phyloP scores from a whole-genome alignment of 2,888 invertebrate species.

The Xylota segnis region DNA sequence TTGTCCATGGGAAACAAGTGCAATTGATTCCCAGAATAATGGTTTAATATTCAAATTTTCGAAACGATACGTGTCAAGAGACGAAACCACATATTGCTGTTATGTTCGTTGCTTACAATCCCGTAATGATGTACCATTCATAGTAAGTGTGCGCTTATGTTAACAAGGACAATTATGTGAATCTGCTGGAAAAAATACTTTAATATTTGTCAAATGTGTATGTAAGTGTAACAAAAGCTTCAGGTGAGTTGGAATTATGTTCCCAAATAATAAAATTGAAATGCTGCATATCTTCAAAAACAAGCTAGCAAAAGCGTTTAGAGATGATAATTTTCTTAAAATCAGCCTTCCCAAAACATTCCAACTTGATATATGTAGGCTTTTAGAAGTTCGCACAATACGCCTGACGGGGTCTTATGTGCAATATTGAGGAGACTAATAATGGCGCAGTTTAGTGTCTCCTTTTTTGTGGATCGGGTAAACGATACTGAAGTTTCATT shows the following conservation, averaged over 20 bases:
- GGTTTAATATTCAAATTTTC: slow-evolving; percentile 6
- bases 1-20: neutral
- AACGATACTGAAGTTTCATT: no score
- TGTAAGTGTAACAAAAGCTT: neutral
- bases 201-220: slow-evolving; percentile 4
- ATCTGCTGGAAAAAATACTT: slow-evolving; percentile 17
- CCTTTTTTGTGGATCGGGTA: no score
- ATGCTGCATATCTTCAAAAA: neutral
- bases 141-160: slow-evolving; percentile 15
- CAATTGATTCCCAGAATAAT: neutral
- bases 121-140: slow-evolving; percentile 18
- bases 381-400: no score
- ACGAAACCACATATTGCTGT: slow-evolving; percentile 10
- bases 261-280: neutral
- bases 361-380: no score
- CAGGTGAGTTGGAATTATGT: neutral
- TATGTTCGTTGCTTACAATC: neutral
- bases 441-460: no score
- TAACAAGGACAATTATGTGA: slow-evolving; percentile 4
- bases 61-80: neutral
- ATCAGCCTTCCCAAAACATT: no score
- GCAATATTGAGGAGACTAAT: no score
- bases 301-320: neutral
- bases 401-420: no score
- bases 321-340: neutral